Evolutionary conservation across 2,113 vertebrate species (phyloP), one percentile per base, ranked within the genome.

Genomic region (Semnornis frantzii): DNA sequence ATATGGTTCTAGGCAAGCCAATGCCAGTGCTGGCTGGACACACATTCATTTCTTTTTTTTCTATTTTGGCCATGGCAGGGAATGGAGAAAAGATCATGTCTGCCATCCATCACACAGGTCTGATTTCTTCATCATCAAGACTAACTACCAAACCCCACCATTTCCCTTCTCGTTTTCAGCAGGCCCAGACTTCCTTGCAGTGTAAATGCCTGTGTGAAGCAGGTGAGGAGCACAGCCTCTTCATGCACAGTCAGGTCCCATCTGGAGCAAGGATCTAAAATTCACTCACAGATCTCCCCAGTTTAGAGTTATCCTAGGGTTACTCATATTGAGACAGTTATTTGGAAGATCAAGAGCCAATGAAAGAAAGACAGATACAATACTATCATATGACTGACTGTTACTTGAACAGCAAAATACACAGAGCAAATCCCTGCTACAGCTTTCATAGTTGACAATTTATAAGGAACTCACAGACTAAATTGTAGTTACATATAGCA

Each of bases 401-500:
- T 74, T 70, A 54, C 15, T 28, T 0, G 1, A 86, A 72, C 55
- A 79, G 33, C 59, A 72, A 68, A 92, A 19, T 12, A 27, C n/a
- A 54, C 7, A 25, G 24, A 84, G n/a, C 9, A 17, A 84, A 75
- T 69, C 59, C 34, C 63, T 21, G 24, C 80, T 46, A 28, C 55
- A 73, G 50, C 63, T 37, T 81, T 73, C 44, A 46, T 46, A 18
- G 44, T n/a, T 59, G 55, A 46, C 84, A 15, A 60, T 86, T 89
- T 82, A 69, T 50, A 91, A 79, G n/a, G 82, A 92, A 31, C 73
- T 68, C 86, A 81, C 30, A 90, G 52, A n/a, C 42, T 71, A 37
- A 87, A 14, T 30, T 79, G 68, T 85, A 91, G 95, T 95, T 94
- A 91, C 55, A 79, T 8, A 65, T 4, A 7, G 28, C 74, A 90